These are phyloP conservation scores for Picathartes gymnocephalus DNA, from an alignment of 2,113 vertebrate genomes.

Conservation along the genomic window DNA sequence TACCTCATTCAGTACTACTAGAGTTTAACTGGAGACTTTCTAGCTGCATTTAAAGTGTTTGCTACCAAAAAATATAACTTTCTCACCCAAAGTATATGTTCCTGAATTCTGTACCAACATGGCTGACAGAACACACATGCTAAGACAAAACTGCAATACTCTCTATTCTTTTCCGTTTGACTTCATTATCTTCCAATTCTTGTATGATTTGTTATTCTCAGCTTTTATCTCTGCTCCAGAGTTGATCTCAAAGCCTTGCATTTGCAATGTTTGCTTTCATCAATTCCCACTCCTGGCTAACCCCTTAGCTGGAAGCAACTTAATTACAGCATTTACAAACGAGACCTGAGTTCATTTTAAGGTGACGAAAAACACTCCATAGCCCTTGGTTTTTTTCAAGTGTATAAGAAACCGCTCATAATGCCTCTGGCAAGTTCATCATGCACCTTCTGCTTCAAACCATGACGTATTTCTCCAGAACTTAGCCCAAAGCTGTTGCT, in stretches of 20 bases:
- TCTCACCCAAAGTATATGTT: background rate
- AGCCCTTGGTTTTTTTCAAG: background rate
- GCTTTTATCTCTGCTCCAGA: background rate
- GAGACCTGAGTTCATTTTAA: background rate
- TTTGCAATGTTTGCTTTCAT: background rate
- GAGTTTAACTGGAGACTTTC: background rate
- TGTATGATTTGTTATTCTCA: background rate
- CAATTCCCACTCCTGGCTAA: background rate
- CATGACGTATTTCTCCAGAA: background rate
- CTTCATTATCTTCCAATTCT: background rate
- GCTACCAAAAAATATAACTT: background rate
- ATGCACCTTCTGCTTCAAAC: background rate
- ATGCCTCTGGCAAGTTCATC: background rate
- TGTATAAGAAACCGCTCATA: background rate
- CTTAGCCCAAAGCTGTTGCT: background rate
- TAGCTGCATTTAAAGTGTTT: background rate
- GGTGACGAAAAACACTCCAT: background rate
- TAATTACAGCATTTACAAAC: background rate
- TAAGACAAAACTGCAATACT: background rate
- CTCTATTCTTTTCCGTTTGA: background rate
- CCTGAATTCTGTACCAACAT: background rate
- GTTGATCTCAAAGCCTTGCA: background rate
- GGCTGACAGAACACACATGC: background rate
- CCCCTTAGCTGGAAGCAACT: background rate
- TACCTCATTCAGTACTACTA: background rate